Percentiles rank a stretch among this genome's conserved stretches.
phyloP scores from a whole-genome alignment of 2,888 invertebrate species.

The Anoncus sp. region DNA sequence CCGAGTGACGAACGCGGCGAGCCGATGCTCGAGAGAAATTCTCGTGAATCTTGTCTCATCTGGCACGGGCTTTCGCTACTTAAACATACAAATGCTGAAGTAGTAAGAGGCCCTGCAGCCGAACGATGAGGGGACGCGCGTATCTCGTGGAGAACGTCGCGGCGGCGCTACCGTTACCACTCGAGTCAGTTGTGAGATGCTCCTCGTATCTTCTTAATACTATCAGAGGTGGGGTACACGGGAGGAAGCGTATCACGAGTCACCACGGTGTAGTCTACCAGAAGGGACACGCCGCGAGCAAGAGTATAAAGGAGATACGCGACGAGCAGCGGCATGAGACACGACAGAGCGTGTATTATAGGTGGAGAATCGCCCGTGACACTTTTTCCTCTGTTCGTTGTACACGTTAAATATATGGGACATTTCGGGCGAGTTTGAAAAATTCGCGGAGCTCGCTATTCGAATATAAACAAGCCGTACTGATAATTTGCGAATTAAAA shows the following conservation, averaged over 20 bases:
- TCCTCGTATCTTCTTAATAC: constrained; percentile 49
- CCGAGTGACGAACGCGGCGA: constrained; percentile 24
- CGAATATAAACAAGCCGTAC: no score
- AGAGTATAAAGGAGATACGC: constrained; percentile 28
- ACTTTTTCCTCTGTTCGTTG: constrained; percentile 23
- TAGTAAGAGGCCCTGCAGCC: constrained; percentile 5
- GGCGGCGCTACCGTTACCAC: constrained; percentile 53
- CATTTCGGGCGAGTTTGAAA: background rate
- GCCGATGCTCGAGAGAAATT: constrained; percentile 42
- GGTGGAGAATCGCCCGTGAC: constrained; percentile 35
- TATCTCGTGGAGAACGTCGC: constrained; percentile 6
- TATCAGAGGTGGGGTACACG: constrained; percentile 29
- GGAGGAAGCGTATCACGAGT: constrained; percentile 31
- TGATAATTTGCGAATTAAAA: no score
- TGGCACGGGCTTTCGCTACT: constrained; percentile 14
- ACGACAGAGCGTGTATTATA: constrained; percentile 49
- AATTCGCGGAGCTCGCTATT: no score
- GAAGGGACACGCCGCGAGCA: constrained; percentile 51
- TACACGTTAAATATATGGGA: constrained; percentile 10
- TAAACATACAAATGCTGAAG: constrained; percentile 10
- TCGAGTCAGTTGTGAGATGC: constrained; percentile 27
- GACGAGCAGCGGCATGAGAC: constrained; percentile 33
- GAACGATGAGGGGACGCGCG: background rate
- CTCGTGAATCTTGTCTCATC: constrained; percentile 51
- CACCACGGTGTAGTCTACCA: constrained; percentile 39